Evolutionary conservation across 1,140 invertebrate species (phyloP).

Genomic region (Brachionus calyciflorus): DNA sequence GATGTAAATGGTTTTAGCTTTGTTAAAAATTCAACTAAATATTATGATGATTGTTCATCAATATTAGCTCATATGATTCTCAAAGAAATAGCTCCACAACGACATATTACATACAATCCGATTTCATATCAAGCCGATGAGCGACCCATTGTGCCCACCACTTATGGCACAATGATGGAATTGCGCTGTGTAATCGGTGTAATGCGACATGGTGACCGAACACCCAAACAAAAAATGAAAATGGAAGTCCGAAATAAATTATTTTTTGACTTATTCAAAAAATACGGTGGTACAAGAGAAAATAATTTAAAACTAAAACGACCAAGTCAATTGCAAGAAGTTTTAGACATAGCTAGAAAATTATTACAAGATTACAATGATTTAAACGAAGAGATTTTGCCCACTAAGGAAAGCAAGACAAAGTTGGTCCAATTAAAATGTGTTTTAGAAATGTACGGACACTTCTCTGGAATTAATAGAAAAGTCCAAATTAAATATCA

Average conservation of each 20-base stretch:
- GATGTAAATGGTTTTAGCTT: conserved; percentile 99
- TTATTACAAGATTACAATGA: conserved; percentile 81
- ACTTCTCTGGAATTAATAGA: conserved; percentile 98
- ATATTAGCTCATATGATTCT: conserved; percentile 83
- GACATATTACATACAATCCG: conserved; percentile 87
- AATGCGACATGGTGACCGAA: conserved; percentile 94
- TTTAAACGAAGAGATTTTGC: conserved; percentile 2
- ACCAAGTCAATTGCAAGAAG: conserved; percentile 83
- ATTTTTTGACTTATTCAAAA: conserved; percentile 98
- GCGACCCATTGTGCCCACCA: conserved; percentile 96
- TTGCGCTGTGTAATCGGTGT: conserved; percentile 94
- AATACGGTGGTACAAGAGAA: conserved; percentile 89
- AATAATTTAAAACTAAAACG: conserved; percentile 95
- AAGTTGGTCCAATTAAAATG: conserved; percentile 96
- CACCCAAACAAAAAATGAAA: conserved; percentile 99
- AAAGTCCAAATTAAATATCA: conserved; percentile 99
- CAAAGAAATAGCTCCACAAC: conserved; percentile 82
- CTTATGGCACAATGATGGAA: conserved; percentile 99
- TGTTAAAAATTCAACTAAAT: conserved; percentile 98
- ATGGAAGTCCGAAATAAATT: conserved; percentile 97
- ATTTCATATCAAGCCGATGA: conserved; percentile 95
- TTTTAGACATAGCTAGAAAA: conserved; percentile 86
- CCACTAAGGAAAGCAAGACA: conserved; percentile 74
- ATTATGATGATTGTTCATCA: conserved; percentile 98
- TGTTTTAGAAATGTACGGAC: conserved; percentile 97